Conservation (phyloP, 2,113 vertebrate species). For the Mohoua ochrocephala region DNA sequence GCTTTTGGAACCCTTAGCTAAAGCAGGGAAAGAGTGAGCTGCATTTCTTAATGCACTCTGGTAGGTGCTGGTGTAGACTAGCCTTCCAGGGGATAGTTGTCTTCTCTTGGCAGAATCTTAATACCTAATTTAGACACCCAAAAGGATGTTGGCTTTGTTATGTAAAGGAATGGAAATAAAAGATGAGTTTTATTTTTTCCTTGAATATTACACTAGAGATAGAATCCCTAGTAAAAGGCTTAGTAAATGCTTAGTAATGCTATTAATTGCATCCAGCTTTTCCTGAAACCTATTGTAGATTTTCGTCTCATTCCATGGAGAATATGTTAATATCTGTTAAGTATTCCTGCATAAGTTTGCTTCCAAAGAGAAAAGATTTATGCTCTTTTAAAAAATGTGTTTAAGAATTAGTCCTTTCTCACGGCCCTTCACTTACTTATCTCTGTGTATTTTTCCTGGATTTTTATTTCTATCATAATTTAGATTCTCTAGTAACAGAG, state of each 20-base stretch:
- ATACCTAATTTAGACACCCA: not conserved
- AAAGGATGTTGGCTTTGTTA: not conserved
- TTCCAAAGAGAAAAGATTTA: not conserved
- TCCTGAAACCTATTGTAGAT: not conserved
- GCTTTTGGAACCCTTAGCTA: not conserved
- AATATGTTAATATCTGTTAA: not conserved
- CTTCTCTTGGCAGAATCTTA: not conserved
- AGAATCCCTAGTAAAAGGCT: not conserved
- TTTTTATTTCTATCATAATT: not conserved
- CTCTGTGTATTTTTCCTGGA: not conserved
- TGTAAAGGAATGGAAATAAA: not conserved
- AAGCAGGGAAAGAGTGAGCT: not conserved
- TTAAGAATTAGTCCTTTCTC: not conserved
- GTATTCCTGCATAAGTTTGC: not conserved
- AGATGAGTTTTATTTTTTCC: not conserved
- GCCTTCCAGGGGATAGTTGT: not conserved
- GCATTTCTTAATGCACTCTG: not conserved
- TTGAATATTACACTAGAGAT: not conserved
- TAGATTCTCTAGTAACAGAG: not conserved
- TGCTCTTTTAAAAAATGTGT: not conserved
- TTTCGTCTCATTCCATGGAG: not conserved
- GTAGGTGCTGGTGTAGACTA: not conserved
- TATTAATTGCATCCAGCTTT: not conserved
- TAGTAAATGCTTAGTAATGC: not conserved
- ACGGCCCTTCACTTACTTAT: not conserved